Evolutionary conservation across 2,797 vertebrate species (phyloP).

Genomic region (Sparidentex hasta): DNA sequence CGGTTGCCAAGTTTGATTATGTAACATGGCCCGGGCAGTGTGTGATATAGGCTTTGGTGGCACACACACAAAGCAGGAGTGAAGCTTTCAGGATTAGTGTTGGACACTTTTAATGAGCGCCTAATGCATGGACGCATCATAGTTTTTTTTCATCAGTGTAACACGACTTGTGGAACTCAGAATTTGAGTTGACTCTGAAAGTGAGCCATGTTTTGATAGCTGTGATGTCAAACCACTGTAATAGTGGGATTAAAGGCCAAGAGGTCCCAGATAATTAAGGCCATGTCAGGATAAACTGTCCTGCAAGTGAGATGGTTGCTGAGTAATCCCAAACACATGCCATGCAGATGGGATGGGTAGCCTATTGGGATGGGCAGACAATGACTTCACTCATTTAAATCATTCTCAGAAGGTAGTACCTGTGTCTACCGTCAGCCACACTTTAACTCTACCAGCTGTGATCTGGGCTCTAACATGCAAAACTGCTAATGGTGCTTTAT

Average conservation of each 20-base stretch:
- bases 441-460: not conserved
- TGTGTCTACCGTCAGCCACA: not conserved
- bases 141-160: constrained; percentile 34
- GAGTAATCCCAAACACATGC: constrained; percentile 52
- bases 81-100: constrained; percentile 58
- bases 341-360: constrained; percentile 17
- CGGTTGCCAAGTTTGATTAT: constrained; percentile 62
- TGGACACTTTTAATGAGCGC: constrained; percentile 40
- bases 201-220: constrained; percentile 33
- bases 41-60: constrained; percentile 40
- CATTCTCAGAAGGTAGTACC: constrained; percentile 28
- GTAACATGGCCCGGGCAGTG: constrained; percentile 41
- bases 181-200: constrained; percentile 39
- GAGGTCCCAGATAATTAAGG: constrained; percentile 59
- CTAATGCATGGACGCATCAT: constrained; percentile 10
- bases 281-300: constrained; percentile 52
- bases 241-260: constrained; percentile 47
- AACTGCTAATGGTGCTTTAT: not conserved
- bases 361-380: constrained; percentile 1
- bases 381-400: constrained; percentile 37
- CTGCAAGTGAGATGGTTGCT: constrained; percentile 35
- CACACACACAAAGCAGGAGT: constrained; percentile 37
- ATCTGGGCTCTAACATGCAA: not conserved
- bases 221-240: constrained; percentile 36
- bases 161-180: not conserved